Evolutionary conservation across 1,140 invertebrate species (phyloP).

Genomic region (Rhyacophila brunnea): DNA sequence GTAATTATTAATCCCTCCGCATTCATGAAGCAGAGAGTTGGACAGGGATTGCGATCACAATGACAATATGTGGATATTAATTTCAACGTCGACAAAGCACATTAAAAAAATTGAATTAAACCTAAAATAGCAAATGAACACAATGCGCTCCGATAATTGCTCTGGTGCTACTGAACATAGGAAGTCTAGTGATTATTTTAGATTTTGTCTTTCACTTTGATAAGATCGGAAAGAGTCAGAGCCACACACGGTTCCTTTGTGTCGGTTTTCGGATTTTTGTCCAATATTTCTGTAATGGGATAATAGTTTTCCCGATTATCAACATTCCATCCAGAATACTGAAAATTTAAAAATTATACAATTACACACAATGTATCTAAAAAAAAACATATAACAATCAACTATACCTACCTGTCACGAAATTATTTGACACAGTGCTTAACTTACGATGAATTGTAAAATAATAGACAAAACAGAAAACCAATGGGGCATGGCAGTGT

Average conservation of each 20-base stretch:
- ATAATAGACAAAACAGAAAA: no score
- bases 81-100: no score
- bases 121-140: no score
- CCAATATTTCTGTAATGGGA: constrained; percentile 55
- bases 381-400: not conserved
- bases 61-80: no score
- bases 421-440: not conserved
- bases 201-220: constrained; percentile 53
- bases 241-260: constrained; percentile 55
- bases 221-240: constrained; percentile 53
- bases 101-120: no score
- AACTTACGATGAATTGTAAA: no score
- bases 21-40: no score
- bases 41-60: no score
- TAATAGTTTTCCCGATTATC: constrained; percentile 67
- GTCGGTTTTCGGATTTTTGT: constrained; percentile 51
- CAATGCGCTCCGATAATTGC: no score
- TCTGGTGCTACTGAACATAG: no score
- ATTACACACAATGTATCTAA: constrained; percentile 11
- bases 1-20: no score
- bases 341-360: constrained; percentile 39
- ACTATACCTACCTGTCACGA: not conserved
- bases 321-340: constrained; percentile 70
- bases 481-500: no score
- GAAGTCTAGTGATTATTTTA: constrained; percentile 10